Conservation (phyloP, 1,140 invertebrate species). For the Globodera rostochiensis region DNA sequence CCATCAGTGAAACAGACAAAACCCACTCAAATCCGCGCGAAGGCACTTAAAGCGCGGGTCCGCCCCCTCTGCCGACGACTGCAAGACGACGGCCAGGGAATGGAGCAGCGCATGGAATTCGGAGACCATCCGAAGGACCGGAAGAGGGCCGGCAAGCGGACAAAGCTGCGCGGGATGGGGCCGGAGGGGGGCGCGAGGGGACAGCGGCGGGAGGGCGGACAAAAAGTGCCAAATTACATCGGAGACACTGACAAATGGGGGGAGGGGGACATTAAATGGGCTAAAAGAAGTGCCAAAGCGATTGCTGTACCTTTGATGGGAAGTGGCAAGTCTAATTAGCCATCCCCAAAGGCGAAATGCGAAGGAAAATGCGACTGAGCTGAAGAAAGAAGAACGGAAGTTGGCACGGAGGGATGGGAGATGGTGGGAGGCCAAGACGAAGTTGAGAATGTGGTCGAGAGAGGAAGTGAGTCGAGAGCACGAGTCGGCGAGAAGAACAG, state of each 20-base stretch:
- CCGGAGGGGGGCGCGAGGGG: conserved; percentile 42
- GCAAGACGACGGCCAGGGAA: conserved; percentile 58
- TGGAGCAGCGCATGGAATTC: conserved; percentile 59
- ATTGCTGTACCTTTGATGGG: conserved; percentile 84
- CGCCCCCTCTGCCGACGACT: conserved; percentile 47
- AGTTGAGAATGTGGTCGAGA: neutral
- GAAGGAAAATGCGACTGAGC: conserved; percentile 82
- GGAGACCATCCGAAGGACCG: conserved; percentile 51
- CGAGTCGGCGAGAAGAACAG: neutral
- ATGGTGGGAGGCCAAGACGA: conserved; percentile 73
- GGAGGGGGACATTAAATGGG: too few relatives aligned
- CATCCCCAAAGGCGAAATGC: conserved; percentile 89
- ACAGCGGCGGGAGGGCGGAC: conserved; percentile 50
- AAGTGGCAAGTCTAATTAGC: conserved; percentile 81
- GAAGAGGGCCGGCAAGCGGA: conserved; percentile 56
- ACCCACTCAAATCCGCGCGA: neutral
- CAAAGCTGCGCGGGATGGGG: conserved; percentile 62
- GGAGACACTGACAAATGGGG: conserved; percentile 64
- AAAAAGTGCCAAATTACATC: conserved; percentile 61
- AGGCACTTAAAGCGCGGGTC: conserved; percentile 51
- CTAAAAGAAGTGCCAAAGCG: conserved; percentile 66
- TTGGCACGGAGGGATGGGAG: conserved; percentile 77
- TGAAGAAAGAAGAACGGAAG: conserved; percentile 81
- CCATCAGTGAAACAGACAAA: neutral
- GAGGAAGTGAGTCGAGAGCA: neutral